A percentile compares a stretch with the other conserved stretches of the same genome.
phyloP scores from a whole-genome alignment of 2,888 invertebrate genomes.

The Caenorhabditis imperialis region DNA sequence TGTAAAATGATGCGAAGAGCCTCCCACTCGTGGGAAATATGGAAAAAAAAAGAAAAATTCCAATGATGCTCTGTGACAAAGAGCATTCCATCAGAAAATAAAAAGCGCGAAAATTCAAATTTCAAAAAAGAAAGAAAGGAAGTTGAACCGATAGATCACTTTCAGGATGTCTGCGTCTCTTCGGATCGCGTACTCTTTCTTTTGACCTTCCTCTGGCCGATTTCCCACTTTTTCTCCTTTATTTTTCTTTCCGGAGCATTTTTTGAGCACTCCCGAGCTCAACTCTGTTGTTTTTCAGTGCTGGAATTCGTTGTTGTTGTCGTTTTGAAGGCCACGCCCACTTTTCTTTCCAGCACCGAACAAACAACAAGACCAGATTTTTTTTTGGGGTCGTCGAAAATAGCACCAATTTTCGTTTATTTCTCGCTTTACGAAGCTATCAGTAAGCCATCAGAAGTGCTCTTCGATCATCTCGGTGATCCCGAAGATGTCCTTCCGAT shows the following conservation, averaged over 20 bases:
- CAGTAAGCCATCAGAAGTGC: too few species aligned
- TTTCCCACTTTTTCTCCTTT: too few species aligned
- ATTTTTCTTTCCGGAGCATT: too few species aligned
- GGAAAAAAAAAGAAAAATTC: too few species aligned
- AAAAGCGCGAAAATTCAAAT: background rate
- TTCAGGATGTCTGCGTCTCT: slow-evolving; percentile 2
- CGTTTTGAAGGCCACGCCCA: background rate
- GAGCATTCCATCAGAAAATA: background rate
- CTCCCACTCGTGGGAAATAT: too few species aligned
- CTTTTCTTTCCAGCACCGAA: slow-evolving; percentile 1
- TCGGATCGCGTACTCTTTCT: background rate
- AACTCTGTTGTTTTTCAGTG: slow-evolving; percentile 17
- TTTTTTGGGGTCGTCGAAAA: background rate
- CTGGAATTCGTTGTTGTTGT: slow-evolving; percentile 8
- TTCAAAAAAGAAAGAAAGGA: background rate
- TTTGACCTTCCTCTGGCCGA: too few species aligned
- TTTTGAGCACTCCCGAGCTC: too few species aligned
- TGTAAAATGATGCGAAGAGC: too few species aligned
- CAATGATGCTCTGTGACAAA: background rate
- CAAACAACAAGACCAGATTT: slow-evolving; percentile 12
- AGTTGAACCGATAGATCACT: background rate
- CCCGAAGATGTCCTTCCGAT: slow-evolving; percentile 27
- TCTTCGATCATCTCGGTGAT: background rate
- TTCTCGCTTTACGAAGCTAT: too few species aligned
- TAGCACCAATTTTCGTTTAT: too few species aligned